phyloP scores from a whole-genome alignment of 2,113 vertebrate genomes.

The Tetrao urogallus region DNA sequence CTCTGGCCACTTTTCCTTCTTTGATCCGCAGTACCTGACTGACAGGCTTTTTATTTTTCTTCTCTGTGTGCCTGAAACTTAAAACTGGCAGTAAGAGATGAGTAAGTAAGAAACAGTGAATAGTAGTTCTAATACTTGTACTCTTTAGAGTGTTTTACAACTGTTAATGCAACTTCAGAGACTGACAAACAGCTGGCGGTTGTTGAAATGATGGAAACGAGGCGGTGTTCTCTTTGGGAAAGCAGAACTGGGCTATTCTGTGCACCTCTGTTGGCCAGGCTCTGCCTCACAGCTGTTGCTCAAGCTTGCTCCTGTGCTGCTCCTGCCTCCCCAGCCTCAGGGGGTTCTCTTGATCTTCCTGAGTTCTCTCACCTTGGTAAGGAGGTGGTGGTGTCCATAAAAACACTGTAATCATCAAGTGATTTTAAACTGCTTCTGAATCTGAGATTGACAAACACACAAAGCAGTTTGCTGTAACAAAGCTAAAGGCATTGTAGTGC shows the following conservation, averaged over 20 bases:
- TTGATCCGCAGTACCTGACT: rapidly evolving
- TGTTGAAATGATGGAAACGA: background rate
- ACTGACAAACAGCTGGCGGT: background rate
- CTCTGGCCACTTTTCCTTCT: background rate
- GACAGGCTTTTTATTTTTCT: background rate
- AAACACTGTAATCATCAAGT: constrained; percentile 7
- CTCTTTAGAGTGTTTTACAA: background rate
- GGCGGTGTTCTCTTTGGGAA: background rate
- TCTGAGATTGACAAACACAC: background rate
- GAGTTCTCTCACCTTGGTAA: constrained; percentile 11
- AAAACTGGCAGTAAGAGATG: background rate
- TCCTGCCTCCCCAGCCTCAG: background rate
- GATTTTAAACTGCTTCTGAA: constrained; percentile 30
- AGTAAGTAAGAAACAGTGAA: background rate
- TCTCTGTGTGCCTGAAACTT: background rate
- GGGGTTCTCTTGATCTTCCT: constrained; percentile 4
- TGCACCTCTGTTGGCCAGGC: background rate
- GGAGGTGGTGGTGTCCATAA: constrained; percentile 40
- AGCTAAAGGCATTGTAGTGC: constrained; percentile 19
- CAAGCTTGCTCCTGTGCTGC: background rate
- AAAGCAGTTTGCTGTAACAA: constrained; percentile 27
- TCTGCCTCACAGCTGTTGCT: background rate
- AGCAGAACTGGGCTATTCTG: background rate
- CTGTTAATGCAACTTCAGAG: background rate
- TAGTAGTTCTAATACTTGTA: background rate